phyloP scores from a whole-genome alignment of 2,888 invertebrate genomes.

The Pterostichus madidus region DNA sequence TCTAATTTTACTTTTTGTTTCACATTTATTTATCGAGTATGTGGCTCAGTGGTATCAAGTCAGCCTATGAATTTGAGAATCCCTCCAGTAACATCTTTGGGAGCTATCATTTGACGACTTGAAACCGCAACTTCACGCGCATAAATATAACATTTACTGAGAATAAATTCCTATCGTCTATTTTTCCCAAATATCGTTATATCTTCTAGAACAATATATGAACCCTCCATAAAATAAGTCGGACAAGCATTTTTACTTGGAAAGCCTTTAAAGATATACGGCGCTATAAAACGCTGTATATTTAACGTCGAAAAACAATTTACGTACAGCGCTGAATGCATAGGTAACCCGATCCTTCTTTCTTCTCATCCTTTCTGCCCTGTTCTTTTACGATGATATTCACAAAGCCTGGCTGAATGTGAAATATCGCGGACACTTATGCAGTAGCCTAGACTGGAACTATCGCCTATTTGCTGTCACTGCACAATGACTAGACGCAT shows the following conservation, averaged over 20 bases:
- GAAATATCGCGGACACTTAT: slow-evolving; percentile 47
- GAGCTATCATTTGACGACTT: too few relatives aligned
- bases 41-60: not conserved
- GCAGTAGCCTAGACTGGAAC: slow-evolving; percentile 23
- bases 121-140: too few relatives aligned
- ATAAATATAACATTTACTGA: too few relatives aligned
- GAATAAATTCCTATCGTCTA: too few relatives aligned
- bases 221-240: slow-evolving; percentile 22
- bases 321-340: slow-evolving; percentile 55
- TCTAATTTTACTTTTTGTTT: too few relatives aligned
- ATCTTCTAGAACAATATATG: not conserved
- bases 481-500: slow-evolving; percentile 43
- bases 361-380: not conserved
- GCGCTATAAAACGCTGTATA: slow-evolving; percentile 50
- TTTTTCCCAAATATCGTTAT: not conserved
- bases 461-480: slow-evolving; percentile 25
- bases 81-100: too few relatives aligned
- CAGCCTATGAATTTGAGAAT: too few relatives aligned
- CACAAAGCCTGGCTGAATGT: slow-evolving; percentile 48
- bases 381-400: slow-evolving; percentile 50
- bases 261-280: slow-evolving; percentile 47
- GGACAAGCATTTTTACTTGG: slow-evolving; percentile 34
- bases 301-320: slow-evolving; percentile 58
- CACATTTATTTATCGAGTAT: too few relatives aligned
- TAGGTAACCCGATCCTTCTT: slow-evolving; percentile 54